Evolutionary conservation across 2,888 invertebrate species (phyloP).

Genomic region (Conus canariensis): DNA sequence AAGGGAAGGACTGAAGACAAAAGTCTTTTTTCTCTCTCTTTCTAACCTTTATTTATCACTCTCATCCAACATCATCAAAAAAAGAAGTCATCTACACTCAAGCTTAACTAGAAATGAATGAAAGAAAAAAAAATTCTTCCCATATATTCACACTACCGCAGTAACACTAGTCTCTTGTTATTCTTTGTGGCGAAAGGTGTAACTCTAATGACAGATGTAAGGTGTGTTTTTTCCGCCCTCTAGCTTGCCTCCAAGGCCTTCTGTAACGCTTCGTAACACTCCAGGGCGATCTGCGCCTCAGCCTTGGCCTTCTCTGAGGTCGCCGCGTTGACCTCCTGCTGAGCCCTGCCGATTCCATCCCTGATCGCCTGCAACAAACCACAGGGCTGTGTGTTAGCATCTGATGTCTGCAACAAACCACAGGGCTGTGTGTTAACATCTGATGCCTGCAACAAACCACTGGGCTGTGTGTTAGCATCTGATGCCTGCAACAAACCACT

Average conservation of each 20-base stretch:
- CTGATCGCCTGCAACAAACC: slow-evolving; percentile 84
- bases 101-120: background rate
- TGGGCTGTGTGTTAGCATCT: too few relatives aligned
- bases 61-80: background rate
- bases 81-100: too few relatives aligned
- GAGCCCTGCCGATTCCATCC: slow-evolving; percentile 90
- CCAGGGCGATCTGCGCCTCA: slow-evolving; percentile 94
- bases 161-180: background rate
- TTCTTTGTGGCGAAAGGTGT: too few relatives aligned
- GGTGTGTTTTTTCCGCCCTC: background rate
- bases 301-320: slow-evolving; percentile 90
- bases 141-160: background rate
- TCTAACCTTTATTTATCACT: background rate
- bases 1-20: too few relatives aligned
- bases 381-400: too few relatives aligned
- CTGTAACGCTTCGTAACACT: slow-evolving; percentile 95
- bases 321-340: slow-evolving; percentile 90
- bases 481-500: too few relatives aligned
- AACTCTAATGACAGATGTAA: too few relatives aligned
- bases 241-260: slow-evolving; percentile 83
- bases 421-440: too few relatives aligned
- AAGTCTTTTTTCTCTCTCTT: background rate
- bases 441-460: too few relatives aligned
- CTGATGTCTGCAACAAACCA: too few relatives aligned
- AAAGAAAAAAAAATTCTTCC: background rate